Evolutionary conservation across 35 echinoderm and acorn worm species (phyloP).

Genomic region (Hemicentrotus pulcherrimus): DNA sequence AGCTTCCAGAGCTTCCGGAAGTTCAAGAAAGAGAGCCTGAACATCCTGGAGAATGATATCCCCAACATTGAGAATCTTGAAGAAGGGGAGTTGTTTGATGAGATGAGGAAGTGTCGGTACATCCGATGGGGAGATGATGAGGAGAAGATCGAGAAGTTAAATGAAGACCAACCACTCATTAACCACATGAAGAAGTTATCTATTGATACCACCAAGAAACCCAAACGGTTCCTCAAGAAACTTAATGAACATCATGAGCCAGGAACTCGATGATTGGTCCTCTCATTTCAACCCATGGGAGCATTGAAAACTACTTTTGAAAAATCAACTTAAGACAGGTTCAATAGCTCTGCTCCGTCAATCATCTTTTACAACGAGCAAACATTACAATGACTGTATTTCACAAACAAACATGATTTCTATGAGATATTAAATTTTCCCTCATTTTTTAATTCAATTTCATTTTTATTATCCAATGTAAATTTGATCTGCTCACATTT

Average conservation of each 20-base stretch:
- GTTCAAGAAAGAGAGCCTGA: slow-evolving; percentile 41
- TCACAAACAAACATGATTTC: too few species aligned
- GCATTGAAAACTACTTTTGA: neutral
- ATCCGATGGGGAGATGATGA: slow-evolving; percentile 70
- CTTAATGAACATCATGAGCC: slow-evolving; percentile 38
- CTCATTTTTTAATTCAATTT: too few species aligned
- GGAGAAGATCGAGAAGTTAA: slow-evolving; percentile 57
- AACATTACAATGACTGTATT: too few species aligned
- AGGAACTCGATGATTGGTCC: neutral
- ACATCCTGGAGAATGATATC: slow-evolving; percentile 25
- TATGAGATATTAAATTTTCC: too few species aligned
- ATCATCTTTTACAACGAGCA: too few species aligned
- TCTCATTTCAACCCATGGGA: neutral
- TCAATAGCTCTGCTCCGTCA: too few species aligned
- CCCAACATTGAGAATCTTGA: slow-evolving; percentile 62
- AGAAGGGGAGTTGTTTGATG: slow-evolving; percentile 73
- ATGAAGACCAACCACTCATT: slow-evolving; percentile 64
- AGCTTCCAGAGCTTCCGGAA: slow-evolving; percentile 51
- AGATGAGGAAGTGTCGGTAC: slow-evolving; percentile 79
- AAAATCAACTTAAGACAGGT: too few species aligned
- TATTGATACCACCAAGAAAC: slow-evolving; percentile 10
- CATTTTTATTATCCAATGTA: too few species aligned
- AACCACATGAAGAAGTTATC: slow-evolving; percentile 56
- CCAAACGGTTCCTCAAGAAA: slow-evolving; percentile 25
- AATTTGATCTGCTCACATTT: too few species aligned